Conservation (phyloP, 2,113 vertebrate genomes). For the Piprites chloris region DNA sequence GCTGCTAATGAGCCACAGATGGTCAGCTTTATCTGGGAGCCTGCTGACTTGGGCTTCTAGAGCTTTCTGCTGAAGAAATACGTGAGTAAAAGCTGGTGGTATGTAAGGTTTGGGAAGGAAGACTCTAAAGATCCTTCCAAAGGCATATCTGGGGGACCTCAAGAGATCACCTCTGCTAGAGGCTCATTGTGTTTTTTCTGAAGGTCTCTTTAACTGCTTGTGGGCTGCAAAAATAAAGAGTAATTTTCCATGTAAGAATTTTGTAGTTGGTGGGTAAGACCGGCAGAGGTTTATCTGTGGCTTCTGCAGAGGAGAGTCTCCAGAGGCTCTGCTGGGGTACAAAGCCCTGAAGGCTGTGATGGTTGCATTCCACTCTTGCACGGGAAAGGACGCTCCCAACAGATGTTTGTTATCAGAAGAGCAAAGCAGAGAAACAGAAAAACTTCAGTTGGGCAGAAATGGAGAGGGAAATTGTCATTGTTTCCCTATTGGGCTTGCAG, state of each 20-base stretch:
- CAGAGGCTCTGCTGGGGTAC: background rate
- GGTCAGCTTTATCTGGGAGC: background rate
- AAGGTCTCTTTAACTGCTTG: background rate
- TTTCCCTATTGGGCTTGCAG: background rate
- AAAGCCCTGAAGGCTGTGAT: accelerated
- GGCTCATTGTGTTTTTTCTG: background rate
- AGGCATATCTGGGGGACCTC: background rate
- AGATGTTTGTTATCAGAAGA: constrained; percentile 9
- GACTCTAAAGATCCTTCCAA: background rate
- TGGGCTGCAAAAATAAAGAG: background rate
- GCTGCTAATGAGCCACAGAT: background rate
- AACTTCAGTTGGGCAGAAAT: constrained; percentile 14
- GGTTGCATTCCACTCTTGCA: background rate
- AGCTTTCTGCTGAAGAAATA: background rate
- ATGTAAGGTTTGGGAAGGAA: background rate
- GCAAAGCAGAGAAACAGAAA: background rate
- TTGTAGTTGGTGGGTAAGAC: background rate
- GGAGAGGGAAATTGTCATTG: background rate
- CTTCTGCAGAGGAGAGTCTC: background rate
- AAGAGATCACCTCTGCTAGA: background rate
- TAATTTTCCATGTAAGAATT: background rate
- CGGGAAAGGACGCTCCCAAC: background rate
- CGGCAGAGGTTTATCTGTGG: background rate
- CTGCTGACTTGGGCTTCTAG: background rate
- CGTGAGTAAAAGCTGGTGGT: background rate